phyloP scores from a whole-genome alignment of 37 sponge, comb jelly and placozoan genomes.

The Bolinopsis microptera region DNA sequence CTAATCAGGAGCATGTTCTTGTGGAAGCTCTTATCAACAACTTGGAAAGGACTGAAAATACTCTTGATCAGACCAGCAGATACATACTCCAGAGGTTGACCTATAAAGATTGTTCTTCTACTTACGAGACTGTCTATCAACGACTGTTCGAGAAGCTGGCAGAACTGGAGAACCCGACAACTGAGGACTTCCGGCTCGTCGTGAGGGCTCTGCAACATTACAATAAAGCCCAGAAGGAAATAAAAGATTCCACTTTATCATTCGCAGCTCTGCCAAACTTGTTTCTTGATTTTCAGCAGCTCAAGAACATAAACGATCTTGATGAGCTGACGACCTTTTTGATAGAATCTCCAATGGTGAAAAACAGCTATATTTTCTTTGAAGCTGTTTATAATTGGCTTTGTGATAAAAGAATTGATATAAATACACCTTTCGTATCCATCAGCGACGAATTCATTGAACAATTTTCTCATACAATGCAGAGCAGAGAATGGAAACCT shows the following conservation, averaged over 20 bases:
- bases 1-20: not conserved
- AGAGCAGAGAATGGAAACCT: not conserved
- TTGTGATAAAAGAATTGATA: not conserved
- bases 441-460: not conserved
- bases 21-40: not conserved
- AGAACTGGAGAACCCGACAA: not conserved
- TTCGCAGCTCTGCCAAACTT: not conserved
- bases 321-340: not conserved
- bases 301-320: not conserved
- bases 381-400: not conserved
- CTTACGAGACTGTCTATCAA: not conserved
- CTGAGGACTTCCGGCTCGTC: not conserved
- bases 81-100: not conserved
- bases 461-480: not conserved
- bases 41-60: not conserved
- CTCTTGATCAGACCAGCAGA: not conserved
- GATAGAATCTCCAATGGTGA: not conserved
- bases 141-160: not conserved
- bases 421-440: not conserved
- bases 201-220: not conserved
- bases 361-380: not conserved
- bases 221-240: not conserved
- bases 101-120: not conserved
- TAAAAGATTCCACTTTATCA: not conserved
- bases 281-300: not conserved